Base-by-base conservation (phyloP, 1,140 invertebrate genomes). In the Papilio aristodemus region DNA sequence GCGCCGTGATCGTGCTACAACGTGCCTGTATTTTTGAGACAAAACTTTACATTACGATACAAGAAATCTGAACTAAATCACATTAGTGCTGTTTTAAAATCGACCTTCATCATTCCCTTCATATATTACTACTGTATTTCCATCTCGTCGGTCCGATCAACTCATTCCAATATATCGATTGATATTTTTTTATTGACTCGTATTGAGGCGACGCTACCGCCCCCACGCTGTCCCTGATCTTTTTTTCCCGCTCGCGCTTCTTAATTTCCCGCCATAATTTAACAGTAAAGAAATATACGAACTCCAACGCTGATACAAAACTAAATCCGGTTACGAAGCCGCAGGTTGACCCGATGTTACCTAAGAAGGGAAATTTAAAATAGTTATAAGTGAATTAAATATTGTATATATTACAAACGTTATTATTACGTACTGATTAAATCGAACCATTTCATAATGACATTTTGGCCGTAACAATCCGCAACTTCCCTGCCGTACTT, bases 281-380 rank as follows among this genome's bases (percentile, higher is more conserved):
- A 0, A 91, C 78, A 0, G 91, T 83, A 67, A 91, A 87, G 72
- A 94, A 94, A 69, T 94, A 94, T 17, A 93, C 73, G 22, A 94
- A 87, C 76, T 94, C 93, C 2, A 93, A 80, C 0, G 93, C 76
- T 17, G 92, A 93, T 8, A 94, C 90, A 58, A 94, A 88, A 74
- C 93, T 94, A 79, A 94, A 94, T 19, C 94, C 94, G 11, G 94
- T 92, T 38, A 94, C 93, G 67, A 94, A 91, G 0, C 93, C 93
- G 43, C 93, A 93, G 0, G 94, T 92, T 6, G 93, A 93, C n/a
- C 93, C 93, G 43, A 93, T 92, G 74, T 93, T 92, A 75, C 93
- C 94, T 94, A 22, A 22, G 19, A 17, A 54, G 2, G 17, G 7
- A 59, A 8, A 27, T 36, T 17, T 36, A 32, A 36, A 32, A 9